Evolutionary conservation across 2,888 invertebrate species (phyloP).

Genomic region (Nomada flava): DNA sequence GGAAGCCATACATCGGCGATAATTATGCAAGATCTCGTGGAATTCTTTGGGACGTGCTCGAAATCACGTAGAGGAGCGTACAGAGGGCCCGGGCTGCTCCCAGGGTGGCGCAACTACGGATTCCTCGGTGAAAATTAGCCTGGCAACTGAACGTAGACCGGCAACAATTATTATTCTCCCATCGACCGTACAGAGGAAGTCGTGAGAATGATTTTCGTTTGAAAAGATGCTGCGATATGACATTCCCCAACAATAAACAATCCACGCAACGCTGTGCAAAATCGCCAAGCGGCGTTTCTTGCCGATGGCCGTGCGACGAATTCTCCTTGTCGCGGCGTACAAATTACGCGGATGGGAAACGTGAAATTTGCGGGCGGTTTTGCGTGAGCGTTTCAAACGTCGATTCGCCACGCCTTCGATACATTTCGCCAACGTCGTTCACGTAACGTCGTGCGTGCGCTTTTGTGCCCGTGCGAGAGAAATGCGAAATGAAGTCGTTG

Average conservation of each 20-base stretch:
- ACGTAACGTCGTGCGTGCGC: constrained; percentile 8
- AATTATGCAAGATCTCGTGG: constrained; percentile 1
- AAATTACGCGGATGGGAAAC: background rate
- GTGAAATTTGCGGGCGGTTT: no score
- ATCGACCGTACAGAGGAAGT: background rate
- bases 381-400: background rate
- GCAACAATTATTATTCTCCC: constrained; percentile 25
- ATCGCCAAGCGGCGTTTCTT: no score
- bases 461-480: background rate
- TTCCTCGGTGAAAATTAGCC: constrained; percentile 33
- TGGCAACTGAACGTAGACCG: background rate
- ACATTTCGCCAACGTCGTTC: constrained; percentile 21
- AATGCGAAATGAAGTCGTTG: constrained; percentile 17
- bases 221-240: background rate
- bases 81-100: background rate
- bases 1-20: background rate
- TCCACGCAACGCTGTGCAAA: no score
- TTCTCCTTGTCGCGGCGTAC: no score
- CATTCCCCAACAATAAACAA: no score
- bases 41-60: constrained; percentile 7
- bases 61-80: constrained; percentile 33
- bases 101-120: constrained; percentile 19
- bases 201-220: constrained; percentile 45
- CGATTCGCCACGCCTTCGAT: constrained; percentile 23
- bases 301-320: no score